Conservation (phyloP, 2,797 vertebrate species). For the Todus mexicanus region DNA sequence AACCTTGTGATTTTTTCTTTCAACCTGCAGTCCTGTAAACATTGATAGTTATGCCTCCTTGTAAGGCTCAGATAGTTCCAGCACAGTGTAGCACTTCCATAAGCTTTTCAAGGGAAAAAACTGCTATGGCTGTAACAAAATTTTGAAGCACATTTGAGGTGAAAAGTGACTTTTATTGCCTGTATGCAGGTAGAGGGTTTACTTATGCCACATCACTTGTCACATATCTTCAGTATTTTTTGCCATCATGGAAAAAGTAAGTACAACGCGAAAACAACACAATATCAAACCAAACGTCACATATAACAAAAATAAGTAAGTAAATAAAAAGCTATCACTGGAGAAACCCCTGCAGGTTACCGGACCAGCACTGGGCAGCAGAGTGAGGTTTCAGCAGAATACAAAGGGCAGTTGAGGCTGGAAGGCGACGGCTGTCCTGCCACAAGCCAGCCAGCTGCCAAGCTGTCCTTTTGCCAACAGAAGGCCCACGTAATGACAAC, state of each 20-base stretch:
- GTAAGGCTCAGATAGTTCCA: neutral
- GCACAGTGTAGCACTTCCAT: neutral
- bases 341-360: neutral
- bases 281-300: neutral
- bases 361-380: neutral
- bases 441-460: conserved; percentile 62
- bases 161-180: neutral
- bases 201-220: neutral
- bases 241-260: neutral
- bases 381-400: conserved; percentile 20
- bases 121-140: neutral
- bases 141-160: neutral
- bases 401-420: conserved; percentile 45
- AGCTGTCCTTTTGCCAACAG: conserved; percentile 71
- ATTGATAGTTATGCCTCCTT: neutral
- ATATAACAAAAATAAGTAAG: neutral
- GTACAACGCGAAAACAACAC: neutral
- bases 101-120: neutral
- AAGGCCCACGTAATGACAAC: conserved; percentile 77
- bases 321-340: neutral
- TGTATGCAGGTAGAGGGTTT: neutral
- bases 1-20: neutral
- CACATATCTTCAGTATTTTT: neutral
- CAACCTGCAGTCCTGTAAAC: neutral
- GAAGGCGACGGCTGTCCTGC: conserved; percentile 48